These are phyloP conservation scores for Drosophila macrospina DNA, from an alignment of 2,888 invertebrate genomes.

Conservation along the genomic window DNA sequence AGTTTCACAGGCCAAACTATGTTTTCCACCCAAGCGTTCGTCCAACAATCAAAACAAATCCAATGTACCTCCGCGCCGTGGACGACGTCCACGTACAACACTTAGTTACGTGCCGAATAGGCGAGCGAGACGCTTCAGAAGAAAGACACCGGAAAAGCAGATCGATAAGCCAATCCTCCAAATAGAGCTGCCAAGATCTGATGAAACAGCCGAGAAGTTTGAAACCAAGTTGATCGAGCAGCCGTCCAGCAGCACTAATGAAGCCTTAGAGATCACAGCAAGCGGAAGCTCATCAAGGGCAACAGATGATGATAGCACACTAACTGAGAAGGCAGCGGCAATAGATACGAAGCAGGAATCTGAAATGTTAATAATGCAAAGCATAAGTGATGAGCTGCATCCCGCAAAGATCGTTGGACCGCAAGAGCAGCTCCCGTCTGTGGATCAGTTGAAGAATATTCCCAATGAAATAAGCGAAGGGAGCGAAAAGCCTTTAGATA, in stretches of 20 bases:
- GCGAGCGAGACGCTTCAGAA: constrained; percentile 3
- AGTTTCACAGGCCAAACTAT: neutral
- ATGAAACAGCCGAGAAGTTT: neutral
- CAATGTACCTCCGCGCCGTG: constrained; percentile 27
- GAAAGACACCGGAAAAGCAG: neutral
- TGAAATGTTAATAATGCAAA: neutral
- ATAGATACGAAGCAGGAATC: neutral
- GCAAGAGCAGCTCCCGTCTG: too few relatives aligned
- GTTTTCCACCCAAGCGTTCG: constrained; percentile 47
- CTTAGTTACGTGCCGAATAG: constrained; percentile 30
- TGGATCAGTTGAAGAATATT: constrained; percentile 1
- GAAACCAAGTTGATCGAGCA: neutral
- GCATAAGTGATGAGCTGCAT: neutral
- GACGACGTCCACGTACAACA: constrained; percentile 22
- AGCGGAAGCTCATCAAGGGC: neutral
- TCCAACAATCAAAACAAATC: neutral
- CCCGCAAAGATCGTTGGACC: neutral
- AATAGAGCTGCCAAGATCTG: neutral
- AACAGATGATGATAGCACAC: neutral
- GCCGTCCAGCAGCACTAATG: constrained; percentile 7
- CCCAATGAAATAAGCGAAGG: neutral
- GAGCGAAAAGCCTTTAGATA: neutral
- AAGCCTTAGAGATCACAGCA: neutral
- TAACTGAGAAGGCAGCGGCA: neutral
- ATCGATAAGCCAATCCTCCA: neutral